A percentile compares a stretch with the other conserved stretches of the same genome.
Evolutionary conservation across 1,140 invertebrate species (phyloP).

Genomic region (Rhopalosiphum maidis): DNA sequence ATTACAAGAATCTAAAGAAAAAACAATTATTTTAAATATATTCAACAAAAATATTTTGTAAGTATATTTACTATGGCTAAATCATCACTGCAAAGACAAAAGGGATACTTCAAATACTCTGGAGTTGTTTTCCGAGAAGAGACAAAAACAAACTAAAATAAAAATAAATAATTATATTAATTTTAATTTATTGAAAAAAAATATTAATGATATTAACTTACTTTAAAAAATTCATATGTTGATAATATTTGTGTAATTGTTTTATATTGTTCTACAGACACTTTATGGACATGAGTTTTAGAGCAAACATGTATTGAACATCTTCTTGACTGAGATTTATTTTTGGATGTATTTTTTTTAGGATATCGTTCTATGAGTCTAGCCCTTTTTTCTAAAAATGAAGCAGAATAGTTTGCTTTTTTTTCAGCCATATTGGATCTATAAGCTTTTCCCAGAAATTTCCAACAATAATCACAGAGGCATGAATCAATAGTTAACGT

Average conservation of each 20-base stretch:
- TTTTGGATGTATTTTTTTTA: neutral
- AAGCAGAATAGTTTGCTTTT: neutral
- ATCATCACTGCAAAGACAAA: neutral
- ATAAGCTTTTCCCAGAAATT: neutral
- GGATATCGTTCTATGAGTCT: neutral
- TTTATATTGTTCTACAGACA: neutral
- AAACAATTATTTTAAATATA: neutral
- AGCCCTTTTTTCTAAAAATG: neutral
- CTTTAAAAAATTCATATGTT: neutral
- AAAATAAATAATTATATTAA: neutral
- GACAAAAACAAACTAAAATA: conserved; percentile 28
- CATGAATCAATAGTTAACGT: conserved; percentile 34
- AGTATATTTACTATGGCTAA: neutral
- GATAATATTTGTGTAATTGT: neutral
- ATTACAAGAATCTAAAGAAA: neutral
- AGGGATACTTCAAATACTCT: too few relatives aligned
- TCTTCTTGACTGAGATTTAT: neutral
- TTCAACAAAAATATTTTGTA: neutral
- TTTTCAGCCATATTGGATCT: neutral
- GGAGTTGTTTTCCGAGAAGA: neutral
- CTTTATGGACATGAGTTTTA: neutral
- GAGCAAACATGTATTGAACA: conserved; percentile 3
- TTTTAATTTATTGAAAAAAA: neutral
- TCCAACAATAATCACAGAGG: conserved; percentile 36
- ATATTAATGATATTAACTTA: neutral